Conservation (phyloP, 1,140 invertebrate genomes). For the Drosophila orosa region DNA sequence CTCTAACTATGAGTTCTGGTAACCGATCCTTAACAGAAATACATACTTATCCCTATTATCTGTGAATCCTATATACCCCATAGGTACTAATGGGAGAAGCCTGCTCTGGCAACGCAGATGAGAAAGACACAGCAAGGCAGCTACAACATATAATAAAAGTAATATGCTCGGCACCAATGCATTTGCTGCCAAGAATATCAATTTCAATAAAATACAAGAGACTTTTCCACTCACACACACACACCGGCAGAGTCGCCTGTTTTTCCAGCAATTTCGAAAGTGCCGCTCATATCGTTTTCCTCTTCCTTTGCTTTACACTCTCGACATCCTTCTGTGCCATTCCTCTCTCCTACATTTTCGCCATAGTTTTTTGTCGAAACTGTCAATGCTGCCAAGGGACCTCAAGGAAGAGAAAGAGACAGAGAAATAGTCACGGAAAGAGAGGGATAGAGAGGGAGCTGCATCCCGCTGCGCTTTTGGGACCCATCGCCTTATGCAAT, state of each 20-base stretch:
- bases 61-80: constrained; percentile 23
- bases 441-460: constrained; percentile 2
- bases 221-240: constrained; percentile 31
- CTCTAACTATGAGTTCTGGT: too few relatives aligned
- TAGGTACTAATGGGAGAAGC: constrained; percentile 22
- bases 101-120: constrained; percentile 27
- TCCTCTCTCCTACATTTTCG: constrained; percentile 29
- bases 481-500: constrained; percentile 59
- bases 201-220: constrained; percentile 82
- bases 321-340: constrained; percentile 17
- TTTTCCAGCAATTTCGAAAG: constrained; percentile 68
- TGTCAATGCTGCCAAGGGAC: constrained; percentile 77
- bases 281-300: constrained; percentile 54
- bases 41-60: background rate
- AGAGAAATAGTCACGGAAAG: background rate
- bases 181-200: constrained; percentile 80
- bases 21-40: background rate
- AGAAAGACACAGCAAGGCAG: constrained; percentile 47
- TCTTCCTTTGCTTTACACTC: constrained; percentile 42
- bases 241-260: constrained; percentile 51
- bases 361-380: constrained; percentile 80
- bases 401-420: constrained; percentile 34
- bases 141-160: constrained; percentile 81
- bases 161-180: constrained; percentile 81
- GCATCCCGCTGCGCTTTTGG: constrained; percentile 67